Conservation (phyloP, 2,113 vertebrate species). For the Cheilinus undulatus region DNA sequence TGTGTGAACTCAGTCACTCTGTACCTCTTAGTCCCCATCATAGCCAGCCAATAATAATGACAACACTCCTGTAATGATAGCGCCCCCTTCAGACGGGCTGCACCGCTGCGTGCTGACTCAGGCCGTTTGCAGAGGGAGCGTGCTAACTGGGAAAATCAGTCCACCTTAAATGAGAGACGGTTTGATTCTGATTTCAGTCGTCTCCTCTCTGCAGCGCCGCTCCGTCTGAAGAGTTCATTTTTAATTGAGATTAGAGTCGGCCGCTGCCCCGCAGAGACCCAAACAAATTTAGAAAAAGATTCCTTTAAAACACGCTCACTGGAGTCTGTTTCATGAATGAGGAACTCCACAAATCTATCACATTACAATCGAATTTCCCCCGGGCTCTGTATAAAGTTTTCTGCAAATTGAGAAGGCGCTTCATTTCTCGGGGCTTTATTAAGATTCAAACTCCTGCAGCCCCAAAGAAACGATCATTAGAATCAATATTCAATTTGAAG, state of each 20-base stretch:
- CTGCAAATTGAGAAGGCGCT: slow-evolving; percentile 49
- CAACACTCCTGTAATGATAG: slow-evolving; percentile 28
- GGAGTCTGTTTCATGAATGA: slow-evolving; percentile 52
- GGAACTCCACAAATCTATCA: slow-evolving; percentile 51
- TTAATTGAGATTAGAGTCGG: slow-evolving; percentile 57
- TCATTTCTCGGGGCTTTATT: slow-evolving; percentile 51
- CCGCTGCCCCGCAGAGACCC: slow-evolving; percentile 34
- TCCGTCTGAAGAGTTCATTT: slow-evolving; percentile 57
- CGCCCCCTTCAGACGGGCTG: slow-evolving; percentile 35
- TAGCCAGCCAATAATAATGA: slow-evolving; percentile 26
- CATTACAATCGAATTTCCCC: slow-evolving; percentile 57
- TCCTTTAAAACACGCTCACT: slow-evolving; percentile 35
- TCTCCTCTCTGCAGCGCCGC: slow-evolving; percentile 45
- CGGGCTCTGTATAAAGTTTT: slow-evolving; percentile 50
- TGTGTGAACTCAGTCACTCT: too few relatives aligned
- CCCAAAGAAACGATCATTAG: slow-evolving; percentile 67
- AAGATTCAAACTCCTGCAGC: slow-evolving; percentile 64
- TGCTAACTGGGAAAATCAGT: slow-evolving; percentile 61
- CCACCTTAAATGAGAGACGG: slow-evolving; percentile 50
- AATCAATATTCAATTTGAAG: slow-evolving; percentile 72
- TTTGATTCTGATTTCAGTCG: slow-evolving; percentile 27
- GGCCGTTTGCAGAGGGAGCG: slow-evolving; percentile 39
- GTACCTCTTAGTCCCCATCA: not conserved
- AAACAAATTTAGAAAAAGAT: slow-evolving; percentile 52
- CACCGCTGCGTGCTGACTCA: slow-evolving; percentile 34